phyloP scores from a whole-genome alignment of 1,140 invertebrate genomes.

The Paracyclopina nana region DNA sequence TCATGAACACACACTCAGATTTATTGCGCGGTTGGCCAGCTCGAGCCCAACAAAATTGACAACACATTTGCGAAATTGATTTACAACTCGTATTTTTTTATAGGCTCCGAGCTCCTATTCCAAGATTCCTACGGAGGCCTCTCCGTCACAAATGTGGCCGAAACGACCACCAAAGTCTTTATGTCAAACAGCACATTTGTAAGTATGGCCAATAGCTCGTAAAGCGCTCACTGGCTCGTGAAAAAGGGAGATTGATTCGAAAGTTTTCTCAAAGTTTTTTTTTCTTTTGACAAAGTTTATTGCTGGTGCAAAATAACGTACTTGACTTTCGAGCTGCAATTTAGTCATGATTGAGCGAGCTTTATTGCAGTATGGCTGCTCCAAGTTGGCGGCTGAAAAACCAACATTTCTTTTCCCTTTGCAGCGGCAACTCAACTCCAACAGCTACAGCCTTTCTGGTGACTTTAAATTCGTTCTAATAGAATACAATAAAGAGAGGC shows the following conservation, averaged over 20 bases:
- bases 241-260: neutral
- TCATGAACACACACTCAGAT: too few species aligned
- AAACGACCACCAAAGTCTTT: slow-evolving; percentile 40
- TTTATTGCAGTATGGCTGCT: neutral
- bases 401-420: slow-evolving; percentile 19
- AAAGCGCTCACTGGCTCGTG: neutral
- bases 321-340: neutral
- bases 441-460: slow-evolving; percentile 48
- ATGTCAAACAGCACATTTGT: slow-evolving; percentile 61
- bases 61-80: neutral
- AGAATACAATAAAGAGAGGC: slow-evolving; percentile 38
- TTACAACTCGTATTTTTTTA: slow-evolving; percentile 25
- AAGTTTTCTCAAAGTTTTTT: slow-evolving; percentile 10
- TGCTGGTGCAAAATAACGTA: neutral
- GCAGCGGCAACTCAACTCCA: slow-evolving; percentile 50
- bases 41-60: too few species aligned
- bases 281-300: neutral
- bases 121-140: slow-evolving; percentile 45
- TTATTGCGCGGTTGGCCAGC: too few species aligned
- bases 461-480: slow-evolving; percentile 51
- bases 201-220: slow-evolving; percentile 29
- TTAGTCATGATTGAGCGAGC: neutral
- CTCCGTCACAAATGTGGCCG: slow-evolving; percentile 45
- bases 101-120: slow-evolving; percentile 46
- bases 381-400: neutral